phyloP scores from a whole-genome alignment of 1,140 invertebrate genomes.

The Hermatobates lingyangjiaoensis region DNA sequence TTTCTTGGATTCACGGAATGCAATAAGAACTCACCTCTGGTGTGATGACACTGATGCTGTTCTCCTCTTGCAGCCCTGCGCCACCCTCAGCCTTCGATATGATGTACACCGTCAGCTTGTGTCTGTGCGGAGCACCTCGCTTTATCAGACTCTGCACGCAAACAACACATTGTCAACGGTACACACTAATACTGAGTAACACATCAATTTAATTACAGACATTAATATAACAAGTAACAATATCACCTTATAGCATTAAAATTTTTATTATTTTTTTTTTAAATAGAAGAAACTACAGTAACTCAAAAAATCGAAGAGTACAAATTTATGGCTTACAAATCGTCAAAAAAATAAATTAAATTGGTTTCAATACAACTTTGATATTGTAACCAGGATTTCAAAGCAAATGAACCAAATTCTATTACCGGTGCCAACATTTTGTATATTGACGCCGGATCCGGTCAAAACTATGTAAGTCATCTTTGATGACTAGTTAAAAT shows the following conservation, averaged over 20 bases:
- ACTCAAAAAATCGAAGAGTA: not conserved
- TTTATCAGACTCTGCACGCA: constrained; percentile 22
- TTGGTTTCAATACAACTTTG: no score
- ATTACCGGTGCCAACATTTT: no score
- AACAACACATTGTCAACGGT: not conserved
- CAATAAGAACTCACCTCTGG: not conserved
- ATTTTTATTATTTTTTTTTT: not conserved
- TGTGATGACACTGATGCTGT: not conserved
- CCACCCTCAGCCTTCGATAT: constrained; percentile 43
- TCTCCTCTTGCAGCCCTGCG: constrained; percentile 24
- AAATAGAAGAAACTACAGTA: not conserved
- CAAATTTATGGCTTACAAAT: not conserved
- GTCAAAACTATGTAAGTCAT: no score
- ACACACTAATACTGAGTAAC: not conserved
- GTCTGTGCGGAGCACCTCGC: constrained; percentile 26
- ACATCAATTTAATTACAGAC: not conserved
- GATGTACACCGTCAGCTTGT: constrained; percentile 50
- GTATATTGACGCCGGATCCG: no score
- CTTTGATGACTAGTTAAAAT: no score
- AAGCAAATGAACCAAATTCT: no score
- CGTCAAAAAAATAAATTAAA: no score
- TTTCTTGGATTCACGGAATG: not conserved
- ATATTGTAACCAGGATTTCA: no score
- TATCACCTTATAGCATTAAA: not conserved
- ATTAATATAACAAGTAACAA: not conserved